A percentile compares a stretch with the other conserved stretches of the same genome.
phyloP scores from a whole-genome alignment of 2,888 invertebrate genomes.

The Megaustenia siamemsis region DNA sequence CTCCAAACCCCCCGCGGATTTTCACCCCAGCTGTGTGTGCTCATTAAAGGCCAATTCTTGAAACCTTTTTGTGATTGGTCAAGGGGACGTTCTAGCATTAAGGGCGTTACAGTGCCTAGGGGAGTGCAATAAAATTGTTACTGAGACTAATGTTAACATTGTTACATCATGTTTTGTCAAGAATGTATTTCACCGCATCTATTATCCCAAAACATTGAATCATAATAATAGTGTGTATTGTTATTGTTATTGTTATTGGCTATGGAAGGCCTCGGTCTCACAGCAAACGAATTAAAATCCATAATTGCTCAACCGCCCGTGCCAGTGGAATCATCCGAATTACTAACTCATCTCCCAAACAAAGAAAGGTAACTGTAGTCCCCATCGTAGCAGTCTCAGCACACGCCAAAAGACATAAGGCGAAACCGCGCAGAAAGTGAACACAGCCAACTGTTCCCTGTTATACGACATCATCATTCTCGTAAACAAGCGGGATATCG shows the following conservation, averaged over 20 bases:
- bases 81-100: constrained; percentile 86
- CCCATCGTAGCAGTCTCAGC: too few relatives aligned
- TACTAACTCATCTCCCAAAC: too few relatives aligned
- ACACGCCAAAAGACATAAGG: too few relatives aligned
- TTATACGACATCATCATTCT: too few relatives aligned
- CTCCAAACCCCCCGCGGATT: constrained; percentile 84
- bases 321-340: too few relatives aligned
- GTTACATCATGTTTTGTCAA: not conserved
- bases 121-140: not conserved
- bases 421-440: too few relatives aligned
- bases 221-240: not conserved
- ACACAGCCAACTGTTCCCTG: too few relatives aligned
- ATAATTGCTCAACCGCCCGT: too few relatives aligned
- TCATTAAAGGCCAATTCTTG: constrained; percentile 90
- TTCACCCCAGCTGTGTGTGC: constrained; percentile 95
- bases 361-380: too few relatives aligned
- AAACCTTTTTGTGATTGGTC: constrained; percentile 88
- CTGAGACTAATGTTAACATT: not conserved
- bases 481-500: too few relatives aligned
- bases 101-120: constrained; percentile 75
- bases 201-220: not conserved
- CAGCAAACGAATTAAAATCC: too few relatives aligned
- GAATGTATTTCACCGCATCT: not conserved
- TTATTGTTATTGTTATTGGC: not conserved
- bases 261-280: not conserved